Base-by-base conservation (phyloP, 2,113 vertebrate genomes). In the Prionailurus viverrinus region DNA sequence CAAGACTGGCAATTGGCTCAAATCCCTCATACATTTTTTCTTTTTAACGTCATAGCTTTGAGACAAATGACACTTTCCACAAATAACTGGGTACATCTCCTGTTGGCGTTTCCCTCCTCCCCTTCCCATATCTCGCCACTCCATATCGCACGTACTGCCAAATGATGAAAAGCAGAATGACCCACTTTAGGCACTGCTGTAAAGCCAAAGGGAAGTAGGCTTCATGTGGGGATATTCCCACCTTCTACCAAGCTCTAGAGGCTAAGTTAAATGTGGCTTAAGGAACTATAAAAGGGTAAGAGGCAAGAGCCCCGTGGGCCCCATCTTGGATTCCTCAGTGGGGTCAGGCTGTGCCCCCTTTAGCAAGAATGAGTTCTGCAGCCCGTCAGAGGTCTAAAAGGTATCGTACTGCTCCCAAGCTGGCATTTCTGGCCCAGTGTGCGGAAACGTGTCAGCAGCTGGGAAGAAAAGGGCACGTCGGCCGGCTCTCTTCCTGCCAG, bases 21-120 rank as follows among this genome's bases (percentile, higher is more conserved):
- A 31, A 71, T 21, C 53, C 80, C 39, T 73, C 14, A n/a, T 2
- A 45, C 21, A 23, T 78, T 51, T 85, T 66, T 91, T 78, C 16
- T 95, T 91, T 89, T 45, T 92, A 58, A 96, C 0, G 4, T 97
- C 45, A 63, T n/a, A 92, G 79, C 39, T 71, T 95, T 14, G 48
- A 96, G 87, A 78, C 21, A 85, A 80, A 68, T 23, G 33, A 51
- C 53, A 27, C 33, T 48, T 63, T 86, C 55, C 82, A 61, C 27
- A 65, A 71, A 61, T 68, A 74, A 89, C 39, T 23, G 51, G 29
- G 53, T 9, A 36, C 21, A 16, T 33, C 33, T 95, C 68, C 29
- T 69, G 51, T 33, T 87, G 84, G 39, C 36, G 15, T 19, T 39
- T 82, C 71, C 83, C 45, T 84, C 31, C 16, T 51, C 45, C 7